Conservation (phyloP, 2,113 vertebrate genomes). For the Aspidoscelis tigris region DNA sequence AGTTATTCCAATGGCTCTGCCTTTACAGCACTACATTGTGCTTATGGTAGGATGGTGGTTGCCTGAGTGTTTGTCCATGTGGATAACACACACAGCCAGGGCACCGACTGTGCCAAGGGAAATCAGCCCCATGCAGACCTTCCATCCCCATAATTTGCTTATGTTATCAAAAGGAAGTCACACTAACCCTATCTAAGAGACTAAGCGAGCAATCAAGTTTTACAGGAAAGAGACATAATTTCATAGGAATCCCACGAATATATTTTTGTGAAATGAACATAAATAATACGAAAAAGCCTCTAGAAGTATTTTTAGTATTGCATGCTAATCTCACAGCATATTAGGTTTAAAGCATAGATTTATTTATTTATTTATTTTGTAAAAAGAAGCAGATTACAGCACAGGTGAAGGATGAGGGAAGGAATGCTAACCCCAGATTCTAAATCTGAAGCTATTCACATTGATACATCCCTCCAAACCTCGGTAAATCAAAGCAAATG, state of each 20-base stretch:
- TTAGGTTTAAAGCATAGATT: conserved; percentile 63
- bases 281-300: not conserved
- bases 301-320: not conserved
- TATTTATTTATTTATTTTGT: conserved; percentile 44
- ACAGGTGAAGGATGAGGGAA: conserved; percentile 47
- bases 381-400: conserved; percentile 62
- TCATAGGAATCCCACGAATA: conserved; percentile 30
- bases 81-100: too few species aligned
- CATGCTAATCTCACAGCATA: conserved; percentile 32
- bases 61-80: too few species aligned
- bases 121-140: too few species aligned
- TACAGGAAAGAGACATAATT: conserved; percentile 41
- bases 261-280: conserved; percentile 34
- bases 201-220: not conserved
- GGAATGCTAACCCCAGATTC: conserved; percentile 23
- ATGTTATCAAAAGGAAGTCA: too few species aligned
- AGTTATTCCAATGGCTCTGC: too few species aligned
- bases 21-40: too few species aligned
- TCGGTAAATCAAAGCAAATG: conserved; percentile 75
- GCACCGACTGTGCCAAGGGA: too few species aligned
- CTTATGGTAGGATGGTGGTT: too few species aligned
- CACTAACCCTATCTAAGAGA: not conserved
- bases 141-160: too few species aligned
- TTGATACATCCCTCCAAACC: conserved; percentile 45
- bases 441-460: conserved; percentile 60